Evolutionary conservation across 2,797 vertebrate species (phyloP), one percentile per base, ranked within the genome.

Genomic region (Sylvilagus floridanus): DNA sequence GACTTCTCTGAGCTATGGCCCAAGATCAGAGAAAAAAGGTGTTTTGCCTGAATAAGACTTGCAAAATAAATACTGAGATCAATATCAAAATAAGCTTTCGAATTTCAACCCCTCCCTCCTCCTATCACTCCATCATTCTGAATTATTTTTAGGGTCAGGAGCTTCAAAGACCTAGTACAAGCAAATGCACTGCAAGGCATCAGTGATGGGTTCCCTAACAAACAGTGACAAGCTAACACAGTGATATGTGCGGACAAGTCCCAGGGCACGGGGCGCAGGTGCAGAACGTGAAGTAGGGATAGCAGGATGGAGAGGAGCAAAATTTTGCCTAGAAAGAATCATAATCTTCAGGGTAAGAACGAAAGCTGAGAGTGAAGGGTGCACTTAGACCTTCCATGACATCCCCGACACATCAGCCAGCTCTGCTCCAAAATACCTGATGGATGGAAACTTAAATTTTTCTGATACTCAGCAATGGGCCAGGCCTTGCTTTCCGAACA

Each of bases 11-110:
- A 89, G 79, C 11, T 42, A 69, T 0, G 30, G 11, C 16, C 37
- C 60, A 78, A 78, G 19, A 60, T 14, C 30, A 75, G 72, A 68
- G 24, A 62, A 66, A 86, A 71, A 69, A 37, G 12, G 81, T 2
- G 13, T 24, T 71, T 71, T 9, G 13, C 62, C 22, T 90, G 63
- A 75, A 21, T 75, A 75, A 85, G 5, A 47, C 22, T 30, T 76
- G n/a, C 26, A 71, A 57, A 92, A 83, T 71, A 88, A 88, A 83
- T 72, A 57, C 68, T 26, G 14, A 77, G 22, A 35, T 84, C 52
- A 82, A 10, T 52, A 35, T 84, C 26, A 77, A 54, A 94, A 69
- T 35, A 77, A 57, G 50, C 6, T 11, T 52, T 66, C 30, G 11
- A 35, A 73, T 71, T 28, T 82, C 82, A 84, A n/a, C 7, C 22